These are phyloP conservation scores for Cinara cedri DNA, from an alignment of 2,888 invertebrate species.

Conservation along the genomic window DNA sequence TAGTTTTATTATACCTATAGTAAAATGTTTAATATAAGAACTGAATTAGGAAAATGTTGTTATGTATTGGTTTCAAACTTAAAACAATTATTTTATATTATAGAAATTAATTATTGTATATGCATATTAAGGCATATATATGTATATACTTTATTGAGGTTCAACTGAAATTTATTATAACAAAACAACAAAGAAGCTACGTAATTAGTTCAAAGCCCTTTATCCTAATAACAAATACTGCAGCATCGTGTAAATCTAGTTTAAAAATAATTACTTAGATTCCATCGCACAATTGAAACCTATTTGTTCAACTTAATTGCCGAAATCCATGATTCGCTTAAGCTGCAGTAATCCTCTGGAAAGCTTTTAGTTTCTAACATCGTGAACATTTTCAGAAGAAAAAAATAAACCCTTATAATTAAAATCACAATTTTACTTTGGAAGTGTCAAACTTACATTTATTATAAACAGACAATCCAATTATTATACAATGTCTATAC, in stretches of 20 bases:
- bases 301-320: slow-evolving; percentile 6
- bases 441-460: neutral
- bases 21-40: no score
- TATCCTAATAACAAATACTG: neutral
- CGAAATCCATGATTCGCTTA: neutral
- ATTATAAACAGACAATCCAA: no score
- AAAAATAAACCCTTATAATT: neutral
- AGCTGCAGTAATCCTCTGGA: neutral
- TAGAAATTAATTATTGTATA: no score
- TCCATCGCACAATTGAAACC: neutral
- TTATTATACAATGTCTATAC: no score
- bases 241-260: neutral
- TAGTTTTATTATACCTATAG: no score
- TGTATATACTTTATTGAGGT: neutral
- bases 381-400: neutral
- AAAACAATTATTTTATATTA: no score
- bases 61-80: no score
- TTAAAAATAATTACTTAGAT: slow-evolving; percentile 12
- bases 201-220: neutral
- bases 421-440: neutral
- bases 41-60: no score
- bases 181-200: neutral
- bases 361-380: slow-evolving; percentile 9
- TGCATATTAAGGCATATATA: no score
- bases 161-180: neutral